These are phyloP conservation scores for Trichonephila inaurata DNA, from an alignment of 1,140 invertebrate genomes.

Conservation along the genomic window DNA sequence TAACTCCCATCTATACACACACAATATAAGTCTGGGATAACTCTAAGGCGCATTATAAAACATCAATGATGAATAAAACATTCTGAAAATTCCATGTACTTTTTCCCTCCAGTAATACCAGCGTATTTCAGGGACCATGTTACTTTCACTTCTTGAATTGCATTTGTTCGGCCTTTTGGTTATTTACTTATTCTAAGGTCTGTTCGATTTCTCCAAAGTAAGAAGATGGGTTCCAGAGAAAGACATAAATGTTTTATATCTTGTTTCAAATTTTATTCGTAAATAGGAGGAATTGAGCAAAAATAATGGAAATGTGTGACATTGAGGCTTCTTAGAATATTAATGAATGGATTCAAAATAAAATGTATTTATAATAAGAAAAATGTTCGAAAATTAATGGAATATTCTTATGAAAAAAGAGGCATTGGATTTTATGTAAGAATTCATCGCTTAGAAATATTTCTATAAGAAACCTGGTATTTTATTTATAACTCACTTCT, in stretches of 20 bases:
- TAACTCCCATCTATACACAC: slow-evolving; percentile 15
- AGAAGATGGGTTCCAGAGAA: background rate
- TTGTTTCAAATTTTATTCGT: background rate
- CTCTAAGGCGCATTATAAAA: slow-evolving; percentile 50
- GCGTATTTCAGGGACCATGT: slow-evolving; percentile 5
- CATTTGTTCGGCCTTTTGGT: slow-evolving; percentile 17
- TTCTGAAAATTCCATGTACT: slow-evolving; percentile 39
- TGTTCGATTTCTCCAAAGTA: background rate
- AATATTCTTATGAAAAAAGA: too few species aligned
- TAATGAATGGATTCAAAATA: too few species aligned
- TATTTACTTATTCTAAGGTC: slow-evolving; percentile 12
- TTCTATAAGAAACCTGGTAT: too few species aligned
- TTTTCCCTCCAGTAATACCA: background rate
- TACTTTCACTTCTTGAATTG: slow-evolving; percentile 54
- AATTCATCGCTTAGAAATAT: too few species aligned
- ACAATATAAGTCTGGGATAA: slow-evolving; percentile 38
- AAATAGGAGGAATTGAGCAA: background rate
- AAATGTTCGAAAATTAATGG: too few species aligned
- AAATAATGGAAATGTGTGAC: too few species aligned
- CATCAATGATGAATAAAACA: slow-evolving; percentile 60
- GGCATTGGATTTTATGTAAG: too few species aligned
- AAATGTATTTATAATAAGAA: too few species aligned
- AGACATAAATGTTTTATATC: slow-evolving; percentile 27
- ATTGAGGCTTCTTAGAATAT: too few species aligned
- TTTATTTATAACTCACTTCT: too few species aligned